Evolutionary conservation across 1,140 invertebrate species (phyloP), one percentile per base, ranked within the genome.

Genomic region (Acromyrmex charruanus): DNA sequence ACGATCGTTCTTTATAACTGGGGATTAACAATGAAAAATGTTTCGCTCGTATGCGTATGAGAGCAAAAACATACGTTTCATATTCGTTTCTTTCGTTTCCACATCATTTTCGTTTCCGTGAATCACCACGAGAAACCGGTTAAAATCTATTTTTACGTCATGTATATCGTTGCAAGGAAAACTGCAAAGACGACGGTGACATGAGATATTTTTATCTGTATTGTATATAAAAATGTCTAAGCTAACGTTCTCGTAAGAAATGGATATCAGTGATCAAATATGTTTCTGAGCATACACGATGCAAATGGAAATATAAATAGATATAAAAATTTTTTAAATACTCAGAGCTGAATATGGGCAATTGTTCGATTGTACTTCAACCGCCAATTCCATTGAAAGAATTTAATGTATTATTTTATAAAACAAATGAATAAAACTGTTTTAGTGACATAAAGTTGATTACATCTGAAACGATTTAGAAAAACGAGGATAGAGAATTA

Each of bases 1-100:
- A 0, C 53, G 18, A 87, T 89, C 84, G 88, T 87, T 90, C 80
- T 84, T 84, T 84, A 84, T 63, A 75, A 63, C 69, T 4, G 69
- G 28, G 69, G 80, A 84, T 84, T 84, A 84, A 74, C 44, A 84
- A 84, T 51, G 69, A 75, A 84, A 51, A 84, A 75, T 61, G 55
- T 71, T 61, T 18, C 80, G 35, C 21, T 61, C 44, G 39, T 35
- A 61, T 49, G 16, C 69, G 18, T 25, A 49, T 21, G 80, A 74
- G 80, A 61, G 68, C 66, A 72, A 74, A 84, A 84, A 84, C 39
- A 61, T 51, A 53, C 68, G 9, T 51, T 69, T 21, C 18, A 74
- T 74, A 49, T 59, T 82, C 18, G 25, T 31, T 44, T 51, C 44
- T 75, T 75, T 61, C 39, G 18, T 31, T 21, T 61, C 9, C 68